Evolutionary conservation across 1,140 invertebrate genomes (phyloP).

Genomic region (Drosophila pandora): DNA sequence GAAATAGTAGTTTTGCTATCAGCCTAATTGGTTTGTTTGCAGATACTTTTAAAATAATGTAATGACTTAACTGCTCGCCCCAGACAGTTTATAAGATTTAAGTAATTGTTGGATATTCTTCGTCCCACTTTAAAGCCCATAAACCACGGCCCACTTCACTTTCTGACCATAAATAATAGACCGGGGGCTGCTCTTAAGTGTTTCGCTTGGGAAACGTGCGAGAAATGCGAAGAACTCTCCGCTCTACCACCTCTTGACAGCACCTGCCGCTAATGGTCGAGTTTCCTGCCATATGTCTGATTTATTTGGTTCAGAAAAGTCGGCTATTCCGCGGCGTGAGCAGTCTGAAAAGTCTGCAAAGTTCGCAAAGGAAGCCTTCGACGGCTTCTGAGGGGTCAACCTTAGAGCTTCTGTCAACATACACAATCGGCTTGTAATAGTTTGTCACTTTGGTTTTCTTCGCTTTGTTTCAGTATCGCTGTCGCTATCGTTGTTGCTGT

Average conservation of each 20-base stretch:
- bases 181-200: conserved; percentile 55
- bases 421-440: conserved; percentile 65
- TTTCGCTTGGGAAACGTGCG: conserved; percentile 49
- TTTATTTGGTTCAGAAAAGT: conserved; percentile 50
- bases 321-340: background rate
- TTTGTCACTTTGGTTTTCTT: conserved; percentile 49
- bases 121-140: conserved; percentile 32
- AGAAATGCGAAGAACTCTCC: conserved; percentile 38
- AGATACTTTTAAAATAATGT: background rate
- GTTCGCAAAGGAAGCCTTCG: background rate
- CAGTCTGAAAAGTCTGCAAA: conserved; percentile 2
- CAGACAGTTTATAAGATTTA: conserved; percentile 11
- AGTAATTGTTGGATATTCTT: background rate
- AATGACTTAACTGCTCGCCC: background rate
- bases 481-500: background rate
- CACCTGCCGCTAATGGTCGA: conserved; percentile 54
- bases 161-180: conserved; percentile 62
- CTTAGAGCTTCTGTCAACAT: conserved; percentile 45
- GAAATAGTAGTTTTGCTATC: conserved; percentile 17
- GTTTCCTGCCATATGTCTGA: conserved; percentile 47
- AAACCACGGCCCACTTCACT: conserved; percentile 54
- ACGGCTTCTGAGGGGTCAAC: conserved; percentile 9
- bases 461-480: conserved; percentile 2
- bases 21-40: conserved; percentile 1
- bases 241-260: conserved; percentile 6